Base-by-base conservation (phyloP, 1,140 invertebrate species). In the Sipha flava region DNA sequence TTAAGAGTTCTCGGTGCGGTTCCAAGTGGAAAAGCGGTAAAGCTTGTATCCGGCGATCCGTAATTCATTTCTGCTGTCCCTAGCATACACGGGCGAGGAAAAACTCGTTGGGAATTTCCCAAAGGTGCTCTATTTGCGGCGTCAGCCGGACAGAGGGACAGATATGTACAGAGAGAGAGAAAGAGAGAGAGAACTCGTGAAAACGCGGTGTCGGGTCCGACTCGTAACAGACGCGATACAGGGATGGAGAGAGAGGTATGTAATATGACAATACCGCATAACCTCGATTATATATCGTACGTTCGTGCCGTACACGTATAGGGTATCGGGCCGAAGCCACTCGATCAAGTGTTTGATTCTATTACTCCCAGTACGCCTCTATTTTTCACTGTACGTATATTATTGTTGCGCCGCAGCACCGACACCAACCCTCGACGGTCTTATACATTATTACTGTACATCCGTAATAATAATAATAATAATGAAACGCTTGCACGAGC, bases 341-440 rank as follows among this genome's bases (percentile, higher is more conserved):
- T 75, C 72, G 72, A 75, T 75, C 72, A 75, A 75, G 49, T 37
- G 47, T 73, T 73, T 52, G 72, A 75, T 75, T 75, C 49, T 57
- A 75, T 75, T 75, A 75, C 34, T 75, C 49, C 47, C 72, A 75
- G 57, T 73, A 49, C 47, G 29, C n/a, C 40, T 16, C 40, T 45
- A 68, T 68, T 73, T 73, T 37, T 73, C 47, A 47, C 64, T 43
- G 21, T 68, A 5, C 29, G 1, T n/a, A n/a, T n/a, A n/a, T n/a
- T n/a, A n/a, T n/a, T n/a, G n/a, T n/a, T n/a, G n/a, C n/a, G n/a
- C n/a, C n/a, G n/a, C n/a, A n/a, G n/a, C n/a, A n/a, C n/a, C 14
- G 26, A 57, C 23, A 57, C 16, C 54, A 23, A 57, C 54, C 23
- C 54, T 62, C n/a, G n/a, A n/a, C n/a, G n/a, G n/a, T n/a, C n/a